Percentiles rank a stretch among this genome's conserved stretches.
Evolutionary conservation across 2,888 invertebrate species (phyloP).

Genomic region (Carabus problematicus): DNA sequence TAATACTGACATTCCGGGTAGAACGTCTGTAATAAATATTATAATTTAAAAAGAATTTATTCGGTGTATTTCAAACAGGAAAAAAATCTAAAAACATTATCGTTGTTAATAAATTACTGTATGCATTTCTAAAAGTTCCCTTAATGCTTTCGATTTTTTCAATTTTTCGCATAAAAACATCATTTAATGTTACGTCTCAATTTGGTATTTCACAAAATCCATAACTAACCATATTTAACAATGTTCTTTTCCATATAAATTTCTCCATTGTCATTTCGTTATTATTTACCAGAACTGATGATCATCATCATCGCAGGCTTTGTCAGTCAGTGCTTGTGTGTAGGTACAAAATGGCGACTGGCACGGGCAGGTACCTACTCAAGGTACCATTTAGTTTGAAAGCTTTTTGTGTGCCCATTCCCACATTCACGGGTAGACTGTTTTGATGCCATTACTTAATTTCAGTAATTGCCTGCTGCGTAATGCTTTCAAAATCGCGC

Average conservation of each 20-base stretch:
- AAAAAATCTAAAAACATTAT: neutral
- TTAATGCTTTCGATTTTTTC: too few species aligned
- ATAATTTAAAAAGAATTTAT: too few species aligned
- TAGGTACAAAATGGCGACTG: constrained; percentile 32
- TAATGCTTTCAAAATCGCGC: constrained; percentile 35
- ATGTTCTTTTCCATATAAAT: neutral
- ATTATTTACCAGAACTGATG: constrained; percentile 19
- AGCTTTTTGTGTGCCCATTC: constrained; percentile 29
- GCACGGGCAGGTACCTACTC: constrained; percentile 34
- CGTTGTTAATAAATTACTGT: too few species aligned
- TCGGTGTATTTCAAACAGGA: neutral
- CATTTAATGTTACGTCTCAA: constrained; percentile 3
- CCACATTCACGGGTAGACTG: neutral
- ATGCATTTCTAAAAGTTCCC: too few species aligned
- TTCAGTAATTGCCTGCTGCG: constrained; percentile 36
- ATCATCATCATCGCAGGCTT: constrained; percentile 12
- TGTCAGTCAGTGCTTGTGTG: constrained; percentile 6
- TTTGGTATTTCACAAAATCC: neutral
- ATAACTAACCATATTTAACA: too few species aligned
- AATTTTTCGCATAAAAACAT: neutral
- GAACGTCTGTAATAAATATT: neutral
- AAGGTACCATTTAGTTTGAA: constrained; percentile 30
- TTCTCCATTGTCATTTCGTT: constrained; percentile 2
- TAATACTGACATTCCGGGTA: neutral
- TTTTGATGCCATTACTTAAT: constrained; percentile 34